Base-by-base conservation (phyloP, 1,140 invertebrate genomes). In the Halotydeus destructor region DNA sequence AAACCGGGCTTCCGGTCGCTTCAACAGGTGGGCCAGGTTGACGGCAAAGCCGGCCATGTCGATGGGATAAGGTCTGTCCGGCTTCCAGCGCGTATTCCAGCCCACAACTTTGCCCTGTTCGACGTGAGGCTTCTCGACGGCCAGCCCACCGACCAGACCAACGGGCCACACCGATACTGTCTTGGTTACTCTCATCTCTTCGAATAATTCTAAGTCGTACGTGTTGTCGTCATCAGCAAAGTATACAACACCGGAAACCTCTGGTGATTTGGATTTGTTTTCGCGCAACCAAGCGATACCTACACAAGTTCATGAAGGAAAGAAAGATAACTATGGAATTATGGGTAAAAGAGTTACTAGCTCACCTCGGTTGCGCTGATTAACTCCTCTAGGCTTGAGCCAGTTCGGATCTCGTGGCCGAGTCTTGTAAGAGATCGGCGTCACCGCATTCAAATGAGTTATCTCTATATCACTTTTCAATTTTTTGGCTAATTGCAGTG, bases 221-320 rank as follows among this genome's bases (percentile, higher is more conserved):
- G 82, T 79, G 57, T 99, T 99, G 57, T 99, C 93, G 61, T 99
- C 93, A 60, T 99, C 93, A 60, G 88, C 91, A 64, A 99, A 98
- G 64, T 83, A 99, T 0, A 98, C 73, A 31, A 94, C 72, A 2
- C 82, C n/a, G n/a, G n/a, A n/a, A n/a, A n/a, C n/a, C n/a, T n/a
- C n/a, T n/a, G n/a, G n/a, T n/a, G n/a, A n/a, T n/a, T 58, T 44
- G 59, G 46, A 47, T 23, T 57, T 43, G 49, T 85, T 76, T 21
- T 69, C 62, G 39, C 84, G 63, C 4, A 98, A 61, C 84, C 89
- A 98, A 23, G n/a, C n/a, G n/a, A n/a, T n/a, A n/a, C n/a, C n/a
- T n/a, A n/a, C n/a, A n/a, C n/a, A n/a, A n/a, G n/a, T n/a, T n/a
- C n/a, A n/a, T n/a, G n/a, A n/a, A n/a, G n/a, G n/a, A n/a, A n/a